Evolutionary conservation across 64 coral and sea anemone genomes (phyloP).

Genomic region (Stichodactyla helianthus): DNA sequence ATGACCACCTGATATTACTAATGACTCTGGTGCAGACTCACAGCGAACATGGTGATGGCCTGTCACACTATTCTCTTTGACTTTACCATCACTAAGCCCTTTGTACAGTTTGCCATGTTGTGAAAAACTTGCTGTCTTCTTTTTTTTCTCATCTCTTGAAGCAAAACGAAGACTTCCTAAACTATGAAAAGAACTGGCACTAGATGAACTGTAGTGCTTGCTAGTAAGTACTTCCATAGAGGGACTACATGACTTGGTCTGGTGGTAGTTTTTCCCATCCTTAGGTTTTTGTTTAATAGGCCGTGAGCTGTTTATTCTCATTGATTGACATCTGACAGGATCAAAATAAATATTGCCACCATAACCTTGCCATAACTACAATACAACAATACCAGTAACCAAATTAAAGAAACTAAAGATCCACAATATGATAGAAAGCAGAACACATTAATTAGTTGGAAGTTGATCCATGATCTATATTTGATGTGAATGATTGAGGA

Average conservation of each 20-base stretch:
- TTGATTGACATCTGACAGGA: slow-evolving; percentile 63
- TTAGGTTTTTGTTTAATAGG: slow-evolving; percentile 14
- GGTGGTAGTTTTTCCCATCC: not conserved
- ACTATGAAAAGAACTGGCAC: slow-evolving; percentile 19
- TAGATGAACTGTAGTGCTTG: not conserved
- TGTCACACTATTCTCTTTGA: slow-evolving; percentile 29
- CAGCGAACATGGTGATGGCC: not conserved
- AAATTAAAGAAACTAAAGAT: not conserved
- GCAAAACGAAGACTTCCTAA: slow-evolving; percentile 49
- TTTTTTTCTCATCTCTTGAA: slow-evolving; percentile 26
- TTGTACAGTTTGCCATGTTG: slow-evolving; percentile 58
- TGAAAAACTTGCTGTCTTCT: not conserved
- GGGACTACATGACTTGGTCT: slow-evolving; percentile 31
- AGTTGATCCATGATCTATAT: too few species aligned
- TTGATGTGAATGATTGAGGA: too few species aligned
- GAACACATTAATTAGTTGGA: too few species aligned
- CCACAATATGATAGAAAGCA: too few species aligned
- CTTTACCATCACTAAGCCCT: slow-evolving; percentile 44
- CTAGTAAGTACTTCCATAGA: not conserved
- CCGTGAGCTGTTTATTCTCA: slow-evolving; percentile 56
- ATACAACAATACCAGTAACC: not conserved
- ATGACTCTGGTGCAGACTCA: slow-evolving; percentile 25
- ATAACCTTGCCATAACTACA: slow-evolving; percentile 74
- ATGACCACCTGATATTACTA: slow-evolving; percentile 34
- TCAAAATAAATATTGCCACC: slow-evolving; percentile 89